phyloP scores from a whole-genome alignment of 2,797 vertebrate genomes.

The Distichodus sexfasciatus region DNA sequence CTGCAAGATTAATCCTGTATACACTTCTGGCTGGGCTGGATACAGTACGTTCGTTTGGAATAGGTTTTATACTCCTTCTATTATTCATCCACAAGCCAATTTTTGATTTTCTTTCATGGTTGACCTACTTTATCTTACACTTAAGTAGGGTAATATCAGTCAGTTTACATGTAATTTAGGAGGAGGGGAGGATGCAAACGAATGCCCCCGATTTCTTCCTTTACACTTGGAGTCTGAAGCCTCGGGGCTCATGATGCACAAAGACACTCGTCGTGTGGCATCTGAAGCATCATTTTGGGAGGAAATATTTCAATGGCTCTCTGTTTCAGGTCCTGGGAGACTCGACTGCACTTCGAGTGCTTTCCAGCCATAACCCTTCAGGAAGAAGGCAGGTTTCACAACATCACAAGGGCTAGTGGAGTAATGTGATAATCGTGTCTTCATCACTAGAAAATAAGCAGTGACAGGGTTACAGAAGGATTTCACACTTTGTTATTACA shows the following conservation, averaged over 20 bases:
- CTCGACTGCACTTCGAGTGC: not conserved
- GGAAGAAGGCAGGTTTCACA: no score
- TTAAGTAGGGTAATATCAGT: slow-evolving; percentile 10
- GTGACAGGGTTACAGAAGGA: no score
- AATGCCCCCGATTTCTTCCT: not conserved
- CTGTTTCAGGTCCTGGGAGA: not conserved
- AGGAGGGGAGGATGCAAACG: not conserved
- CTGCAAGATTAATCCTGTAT: slow-evolving; percentile 20
- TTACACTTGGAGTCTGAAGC: not conserved
- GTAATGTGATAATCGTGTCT: no score
- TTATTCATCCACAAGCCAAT: slow-evolving; percentile 7
- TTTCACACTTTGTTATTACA: no score
- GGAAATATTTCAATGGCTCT: not conserved
- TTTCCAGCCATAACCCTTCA: no score
- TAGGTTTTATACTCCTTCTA: slow-evolving; percentile 3
- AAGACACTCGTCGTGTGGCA: not conserved
- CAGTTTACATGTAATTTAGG: slow-evolving; percentile 9
- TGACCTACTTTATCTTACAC: slow-evolving; percentile 22
- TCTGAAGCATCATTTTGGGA: not conserved
- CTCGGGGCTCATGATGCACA: not conserved
- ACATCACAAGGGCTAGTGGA: no score
- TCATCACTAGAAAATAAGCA: no score
- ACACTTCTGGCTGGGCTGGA: not conserved
- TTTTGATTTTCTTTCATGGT: slow-evolving; percentile 18
- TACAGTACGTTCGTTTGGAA: not conserved